A percentile compares a stretch with the other conserved stretches of the same genome.
phyloP scores from a whole-genome alignment of 2,113 vertebrate species.

The Malurus cyaneus region DNA sequence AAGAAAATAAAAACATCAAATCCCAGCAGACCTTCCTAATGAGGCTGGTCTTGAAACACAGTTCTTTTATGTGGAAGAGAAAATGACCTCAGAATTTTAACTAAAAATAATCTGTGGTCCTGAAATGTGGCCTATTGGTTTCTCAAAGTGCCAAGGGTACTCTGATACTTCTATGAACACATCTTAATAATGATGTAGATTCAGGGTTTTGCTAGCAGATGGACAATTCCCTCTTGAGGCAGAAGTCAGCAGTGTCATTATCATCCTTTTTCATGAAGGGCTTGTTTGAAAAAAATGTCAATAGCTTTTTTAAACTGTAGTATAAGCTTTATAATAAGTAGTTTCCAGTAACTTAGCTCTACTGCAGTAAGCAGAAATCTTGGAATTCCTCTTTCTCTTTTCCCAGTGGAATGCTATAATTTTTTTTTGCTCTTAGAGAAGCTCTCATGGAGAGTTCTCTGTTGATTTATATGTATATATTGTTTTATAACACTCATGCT shows the following conservation, averaged over 20 bases:
- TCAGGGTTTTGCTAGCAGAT: not conserved
- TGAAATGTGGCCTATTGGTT: not conserved
- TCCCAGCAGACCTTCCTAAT: constrained; percentile 21
- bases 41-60: constrained; percentile 15
- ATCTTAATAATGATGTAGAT: not conserved
- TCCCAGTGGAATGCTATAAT: not conserved
- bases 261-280: not conserved
- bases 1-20: constrained; percentile 22
- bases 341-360: not conserved
- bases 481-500: not conserved
- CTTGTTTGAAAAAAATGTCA: not conserved
- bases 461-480: not conserved
- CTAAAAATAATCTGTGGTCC: not conserved
- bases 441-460: not conserved
- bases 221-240: not conserved
- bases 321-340: not conserved
- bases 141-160: not conserved
- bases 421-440: not conserved
- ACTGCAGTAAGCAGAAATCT: not conserved
- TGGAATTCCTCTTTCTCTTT: not conserved
- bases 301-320: not conserved
- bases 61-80: constrained; percentile 22
- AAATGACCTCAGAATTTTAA: not conserved
- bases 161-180: not conserved
- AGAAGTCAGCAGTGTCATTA: not conserved